Evolutionary conservation across 2,888 invertebrate species (phyloP), one percentile per base, ranked within the genome.

Genomic region (Diarsia brunnea): DNA sequence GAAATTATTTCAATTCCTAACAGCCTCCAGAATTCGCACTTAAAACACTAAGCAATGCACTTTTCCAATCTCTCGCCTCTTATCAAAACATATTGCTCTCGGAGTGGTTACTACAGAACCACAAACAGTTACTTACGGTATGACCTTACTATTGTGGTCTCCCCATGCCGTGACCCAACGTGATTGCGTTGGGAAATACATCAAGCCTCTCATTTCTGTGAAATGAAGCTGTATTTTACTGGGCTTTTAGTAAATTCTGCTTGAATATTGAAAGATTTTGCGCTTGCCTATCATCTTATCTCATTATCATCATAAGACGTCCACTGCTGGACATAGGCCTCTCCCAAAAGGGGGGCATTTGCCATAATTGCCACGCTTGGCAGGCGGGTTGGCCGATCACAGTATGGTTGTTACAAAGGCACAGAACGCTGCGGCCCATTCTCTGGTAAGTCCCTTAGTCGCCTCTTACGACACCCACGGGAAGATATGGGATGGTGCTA

Each of bases 141-240:
- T 74, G 73, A 86, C 78, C 86, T 85, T 69, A 67, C 55, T n/a
- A 68, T 84, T 81, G 77, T 73, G 63, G 61, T 45, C 38, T 53
- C 55, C 19, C 67, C 51, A 51, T 60, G 63, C 19, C 72, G 74
- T 85, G 85, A 85, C 78, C 75, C 61, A 47, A 4, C n/a, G 47
- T 47, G 60, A 73, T 85, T 67, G 82, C 61, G 64, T 84, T 85
- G 77, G 14, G 85, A 75, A 75, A 85, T 69, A 73, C 63, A 47
- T 69, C 69, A 72, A 63, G 71, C 24, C 21, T 71, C 60, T 19
- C 43, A 24, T n/a, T 64, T 66, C 66, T 65, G 51, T 65, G 47
- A 45, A 78, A 63, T 58, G 43, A 38, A 78, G 61, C 0, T 53
- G 61, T 38, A 69, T 73, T 67, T 73, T 2, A 0, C 12, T 69